A percentile compares a stretch with the other conserved stretches of the same genome.
Conservation (phyloP, 2,888 invertebrate species). For the Hyles lineata region DNA sequence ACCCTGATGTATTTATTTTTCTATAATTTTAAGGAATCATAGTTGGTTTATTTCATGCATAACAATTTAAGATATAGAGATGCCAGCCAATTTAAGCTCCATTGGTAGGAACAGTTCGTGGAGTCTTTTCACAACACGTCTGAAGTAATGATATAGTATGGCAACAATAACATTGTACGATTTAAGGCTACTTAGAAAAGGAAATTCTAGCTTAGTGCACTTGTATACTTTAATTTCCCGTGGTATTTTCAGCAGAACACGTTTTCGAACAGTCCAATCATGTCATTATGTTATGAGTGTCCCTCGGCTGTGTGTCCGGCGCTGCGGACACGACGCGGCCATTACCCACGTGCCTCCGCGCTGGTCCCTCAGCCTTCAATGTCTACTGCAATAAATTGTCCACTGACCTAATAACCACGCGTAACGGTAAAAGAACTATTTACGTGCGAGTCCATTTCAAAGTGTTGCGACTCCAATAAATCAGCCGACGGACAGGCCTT, state of each 20-base stretch:
- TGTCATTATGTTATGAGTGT: conserved; percentile 32
- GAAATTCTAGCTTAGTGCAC: neutral
- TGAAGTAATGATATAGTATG: too few relatives aligned
- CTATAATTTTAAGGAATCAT: too few relatives aligned
- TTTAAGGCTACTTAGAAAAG: neutral
- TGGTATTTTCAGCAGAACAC: conserved; percentile 27
- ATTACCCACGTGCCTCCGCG: conserved; percentile 4
- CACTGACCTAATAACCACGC: conserved; percentile 56
- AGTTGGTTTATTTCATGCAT: too few relatives aligned
- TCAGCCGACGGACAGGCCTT: conserved; percentile 59
- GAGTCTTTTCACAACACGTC: too few relatives aligned
- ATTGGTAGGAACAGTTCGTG: too few relatives aligned
- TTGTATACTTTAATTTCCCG: neutral
- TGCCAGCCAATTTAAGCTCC: too few relatives aligned
- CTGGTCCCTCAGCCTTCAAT: neutral
- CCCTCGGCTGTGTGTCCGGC: conserved; percentile 31
- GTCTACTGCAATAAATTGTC: conserved; percentile 37
- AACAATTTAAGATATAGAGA: too few relatives aligned
- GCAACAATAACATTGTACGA: too few relatives aligned
- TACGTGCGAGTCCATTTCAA: conserved; percentile 57
- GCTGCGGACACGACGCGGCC: neutral
- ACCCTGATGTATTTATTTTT: too few relatives aligned
- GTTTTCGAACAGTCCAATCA: conserved; percentile 21
- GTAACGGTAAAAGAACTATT: conserved; percentile 61
- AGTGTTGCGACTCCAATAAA: conserved; percentile 54